Conservation (phyloP, 2,797 vertebrate genomes). For the Chromis chromis region DNA sequence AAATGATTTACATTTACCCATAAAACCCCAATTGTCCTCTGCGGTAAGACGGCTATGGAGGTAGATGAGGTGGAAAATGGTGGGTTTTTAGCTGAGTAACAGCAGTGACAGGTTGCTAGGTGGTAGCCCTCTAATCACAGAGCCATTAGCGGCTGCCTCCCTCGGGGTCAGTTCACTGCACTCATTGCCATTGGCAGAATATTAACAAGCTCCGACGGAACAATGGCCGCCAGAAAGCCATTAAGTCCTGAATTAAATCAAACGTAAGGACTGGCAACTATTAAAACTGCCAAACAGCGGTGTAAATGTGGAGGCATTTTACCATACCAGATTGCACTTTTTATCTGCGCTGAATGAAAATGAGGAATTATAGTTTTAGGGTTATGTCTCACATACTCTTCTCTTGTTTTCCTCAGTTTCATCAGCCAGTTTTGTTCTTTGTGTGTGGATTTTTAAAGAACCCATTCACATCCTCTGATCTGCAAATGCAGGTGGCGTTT, state of each 20-base stretch:
- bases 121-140: constrained; percentile 63
- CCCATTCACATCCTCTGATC: background rate
- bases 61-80: constrained; percentile 51
- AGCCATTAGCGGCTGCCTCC: constrained; percentile 64
- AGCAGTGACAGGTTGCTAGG: constrained; percentile 61
- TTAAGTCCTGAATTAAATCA: constrained; percentile 43
- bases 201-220: constrained; percentile 55
- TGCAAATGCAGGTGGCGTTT: background rate
- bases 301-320: background rate
- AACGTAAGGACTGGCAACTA: constrained; percentile 13
- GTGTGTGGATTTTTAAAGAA: too few species aligned
- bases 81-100: constrained; percentile 43
- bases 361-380: background rate
- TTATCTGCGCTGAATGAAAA: background rate
- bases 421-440: too few species aligned
- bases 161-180: constrained; percentile 29
- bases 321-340: constrained; percentile 10
- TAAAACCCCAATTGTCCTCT: constrained; percentile 14
- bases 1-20: constrained; percentile 2
- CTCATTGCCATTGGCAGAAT: constrained; percentile 48
- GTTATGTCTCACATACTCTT: background rate
- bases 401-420: background rate
- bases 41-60: constrained; percentile 9
- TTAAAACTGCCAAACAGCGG: constrained; percentile 13
- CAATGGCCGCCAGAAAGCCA: constrained; percentile 29